Conservation (phyloP, 2,888 invertebrate species). For the Amorpha juglandis region DNA sequence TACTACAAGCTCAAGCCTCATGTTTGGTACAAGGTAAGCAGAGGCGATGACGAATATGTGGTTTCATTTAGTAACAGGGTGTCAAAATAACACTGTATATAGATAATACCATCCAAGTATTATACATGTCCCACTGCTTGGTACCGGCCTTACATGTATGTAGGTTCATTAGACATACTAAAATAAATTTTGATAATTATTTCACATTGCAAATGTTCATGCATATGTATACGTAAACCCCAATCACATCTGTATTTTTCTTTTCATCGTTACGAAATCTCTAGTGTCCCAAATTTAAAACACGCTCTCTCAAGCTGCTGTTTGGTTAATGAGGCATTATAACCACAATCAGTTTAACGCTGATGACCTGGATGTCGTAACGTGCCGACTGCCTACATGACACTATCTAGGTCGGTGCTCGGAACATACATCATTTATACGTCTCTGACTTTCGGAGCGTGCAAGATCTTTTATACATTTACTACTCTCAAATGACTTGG, state of each 20-base stretch:
- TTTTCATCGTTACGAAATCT: slow-evolving; percentile 3
- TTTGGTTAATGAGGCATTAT: slow-evolving; percentile 1
- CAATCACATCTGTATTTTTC: background rate
- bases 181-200: background rate
- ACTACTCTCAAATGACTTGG: background rate
- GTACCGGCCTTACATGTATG: background rate
- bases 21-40: too few relatives aligned
- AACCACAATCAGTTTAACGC: slow-evolving; percentile 8
- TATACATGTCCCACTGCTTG: too few relatives aligned
- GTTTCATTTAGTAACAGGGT: too few relatives aligned
- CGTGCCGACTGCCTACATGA: background rate
- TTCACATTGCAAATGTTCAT: background rate
- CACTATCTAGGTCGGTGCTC: slow-evolving; percentile 16
- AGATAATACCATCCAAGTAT: too few relatives aligned
- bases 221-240: background rate
- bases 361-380: slow-evolving; percentile 17
- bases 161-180: too few relatives aligned
- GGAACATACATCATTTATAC: background rate
- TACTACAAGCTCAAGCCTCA: too few relatives aligned
- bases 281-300: background rate
- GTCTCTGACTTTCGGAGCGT: background rate
- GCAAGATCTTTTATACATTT: background rate
- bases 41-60: too few relatives aligned
- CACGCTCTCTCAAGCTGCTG: background rate
- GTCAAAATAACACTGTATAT: too few relatives aligned